phyloP scores from a whole-genome alignment of 2,888 invertebrate species.

The Odontothrips loti region DNA sequence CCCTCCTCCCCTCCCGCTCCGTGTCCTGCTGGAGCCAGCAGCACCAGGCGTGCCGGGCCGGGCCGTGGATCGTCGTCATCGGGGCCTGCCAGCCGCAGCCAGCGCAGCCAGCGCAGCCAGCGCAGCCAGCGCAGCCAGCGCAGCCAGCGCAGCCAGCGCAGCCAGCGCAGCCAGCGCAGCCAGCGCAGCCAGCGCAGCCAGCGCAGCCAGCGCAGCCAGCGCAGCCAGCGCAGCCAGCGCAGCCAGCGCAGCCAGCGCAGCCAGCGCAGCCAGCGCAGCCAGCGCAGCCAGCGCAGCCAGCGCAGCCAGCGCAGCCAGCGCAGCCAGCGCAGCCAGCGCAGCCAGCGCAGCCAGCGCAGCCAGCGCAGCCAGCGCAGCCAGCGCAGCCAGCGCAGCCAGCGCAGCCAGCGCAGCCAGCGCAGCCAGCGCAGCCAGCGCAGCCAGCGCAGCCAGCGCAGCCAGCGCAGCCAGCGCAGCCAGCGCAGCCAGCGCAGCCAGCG shows the following conservation, averaged over 20 bases:
- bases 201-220: neutral
- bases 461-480: neutral
- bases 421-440: neutral
- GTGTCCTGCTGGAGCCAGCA: neutral
- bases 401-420: neutral
- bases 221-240: neutral
- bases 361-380: neutral
- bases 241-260: neutral
- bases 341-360: neutral
- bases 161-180: neutral
- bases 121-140: too few species aligned
- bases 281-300: neutral
- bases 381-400: neutral
- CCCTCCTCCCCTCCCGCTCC: too few species aligned
- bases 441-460: neutral
- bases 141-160: neutral
- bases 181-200: neutral
- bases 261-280: neutral
- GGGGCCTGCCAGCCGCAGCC: neutral
- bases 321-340: neutral
- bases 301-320: neutral
- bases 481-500: neutral
- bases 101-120: neutral
- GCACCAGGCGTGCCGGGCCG: slow-evolving; percentile 31
- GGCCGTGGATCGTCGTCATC: slow-evolving; percentile 32